Evolutionary conservation across 37 sponge, comb jelly and placozoan species (phyloP), one percentile per base, ranked within the genome.

Genomic region (Beroe forskalii): DNA sequence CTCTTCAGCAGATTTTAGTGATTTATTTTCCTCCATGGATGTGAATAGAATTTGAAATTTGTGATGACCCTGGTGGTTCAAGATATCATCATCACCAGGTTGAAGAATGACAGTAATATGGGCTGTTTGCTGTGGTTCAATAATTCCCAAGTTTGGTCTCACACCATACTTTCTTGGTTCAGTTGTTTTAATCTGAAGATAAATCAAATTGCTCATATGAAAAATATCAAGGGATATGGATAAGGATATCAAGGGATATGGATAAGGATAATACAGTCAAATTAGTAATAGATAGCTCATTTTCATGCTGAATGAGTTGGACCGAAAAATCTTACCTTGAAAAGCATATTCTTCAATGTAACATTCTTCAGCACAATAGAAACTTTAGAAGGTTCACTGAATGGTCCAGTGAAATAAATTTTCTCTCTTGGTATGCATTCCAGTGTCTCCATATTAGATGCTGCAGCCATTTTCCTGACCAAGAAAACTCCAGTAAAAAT

Each of bases 101-200:
- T 80, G 86, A 25, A 80, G 86, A 9, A 80, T 80, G 1, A 80
- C 86, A 30, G 86, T 80, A 23, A 94, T 91, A 43, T 42, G 91
- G 0, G 92, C 89, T 14, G 60, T 55, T 14, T 90, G 60, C 40
- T 91, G 89, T 0, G 91, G 69, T 0, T 91, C 92, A 32, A 95
- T 89, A 0, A 90, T 67, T 17, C 93, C 92, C 25, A 94, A 24
- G 40, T 93, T 96, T 17, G 96, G 96, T 61, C 93, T 62, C 1
- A 96, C 96, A 89, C 93, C 91, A 80, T 96, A 96, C 6, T 93
- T 67, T 0, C 22, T 63, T 48, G 96, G 96, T 41, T 95, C 94
- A 37, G 96, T 96, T 0, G 96, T 96, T 62, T 96, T 96, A 32
- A 96, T 93, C 96, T 96, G 62, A 62, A 40, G 41, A 22, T 61